These are phyloP conservation scores for Chrysomela aeneicollis DNA, from an alignment of 2,888 invertebrate genomes.

Conservation along the genomic window DNA sequence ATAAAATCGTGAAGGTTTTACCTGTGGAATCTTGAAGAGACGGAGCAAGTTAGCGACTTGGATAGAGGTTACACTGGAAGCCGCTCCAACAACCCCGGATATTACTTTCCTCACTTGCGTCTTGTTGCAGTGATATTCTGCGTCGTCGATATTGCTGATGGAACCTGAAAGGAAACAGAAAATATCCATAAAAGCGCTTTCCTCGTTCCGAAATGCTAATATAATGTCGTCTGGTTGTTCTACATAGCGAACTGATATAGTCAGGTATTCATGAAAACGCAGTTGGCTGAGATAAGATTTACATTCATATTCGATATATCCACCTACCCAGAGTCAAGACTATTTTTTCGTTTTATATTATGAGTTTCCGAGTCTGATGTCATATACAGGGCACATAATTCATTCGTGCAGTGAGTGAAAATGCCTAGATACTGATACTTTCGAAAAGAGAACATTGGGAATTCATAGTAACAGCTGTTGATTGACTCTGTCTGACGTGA, in stretches of 20 bases:
- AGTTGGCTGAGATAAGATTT: background rate
- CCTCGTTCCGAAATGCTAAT: background rate
- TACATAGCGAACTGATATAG: background rate
- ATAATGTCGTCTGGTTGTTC: background rate
- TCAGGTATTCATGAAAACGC: background rate
- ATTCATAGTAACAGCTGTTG: too few relatives aligned
- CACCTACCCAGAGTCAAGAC: too few relatives aligned
- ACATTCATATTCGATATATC: too few relatives aligned
- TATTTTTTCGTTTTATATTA: too few relatives aligned
- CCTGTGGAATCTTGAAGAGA: slow-evolving; percentile 89
- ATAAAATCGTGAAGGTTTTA: slow-evolving; percentile 49
- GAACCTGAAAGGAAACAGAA: slow-evolving; percentile 73
- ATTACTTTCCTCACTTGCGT: slow-evolving; percentile 86
- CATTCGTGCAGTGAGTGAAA: too few relatives aligned
- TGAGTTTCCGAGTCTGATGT: too few relatives aligned
- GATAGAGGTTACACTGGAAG: slow-evolving; percentile 94
- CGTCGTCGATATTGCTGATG: slow-evolving; percentile 92
- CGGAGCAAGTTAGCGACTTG: slow-evolving; percentile 93
- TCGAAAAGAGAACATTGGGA: too few relatives aligned
- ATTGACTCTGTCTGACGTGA: too few relatives aligned
- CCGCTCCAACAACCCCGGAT: slow-evolving; percentile 87
- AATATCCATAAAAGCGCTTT: slow-evolving; percentile 1
- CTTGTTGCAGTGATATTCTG: slow-evolving; percentile 85
- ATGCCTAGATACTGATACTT: too few relatives aligned
- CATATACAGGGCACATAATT: too few relatives aligned